Percentiles rank a stretch among this genome's conserved stretches.
phyloP scores from a whole-genome alignment of 2,888 invertebrate species.

The Drosophila demipolita region DNA sequence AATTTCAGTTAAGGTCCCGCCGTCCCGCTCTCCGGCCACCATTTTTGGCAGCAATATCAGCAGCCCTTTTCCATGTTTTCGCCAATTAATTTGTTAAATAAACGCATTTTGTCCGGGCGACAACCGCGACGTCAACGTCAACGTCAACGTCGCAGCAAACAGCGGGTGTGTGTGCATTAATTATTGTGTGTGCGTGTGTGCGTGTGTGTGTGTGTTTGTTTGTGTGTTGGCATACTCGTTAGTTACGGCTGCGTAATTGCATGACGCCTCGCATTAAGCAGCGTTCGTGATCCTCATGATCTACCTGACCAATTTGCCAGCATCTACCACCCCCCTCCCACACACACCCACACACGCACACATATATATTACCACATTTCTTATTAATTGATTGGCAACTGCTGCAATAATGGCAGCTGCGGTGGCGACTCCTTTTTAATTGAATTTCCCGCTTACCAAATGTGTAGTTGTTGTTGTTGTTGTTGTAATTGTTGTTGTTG shows the following conservation, averaged over 20 bases:
- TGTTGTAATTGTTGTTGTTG: background rate
- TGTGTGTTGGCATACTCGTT: conserved; percentile 54
- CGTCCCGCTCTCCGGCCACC: conserved; percentile 20
- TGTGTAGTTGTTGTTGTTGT: conserved; percentile 1
- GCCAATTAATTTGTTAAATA: conserved; percentile 81
- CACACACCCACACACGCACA: background rate
- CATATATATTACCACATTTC: conserved; percentile 39
- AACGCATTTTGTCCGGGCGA: conserved; percentile 66
- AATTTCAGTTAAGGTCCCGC: conserved; percentile 53
- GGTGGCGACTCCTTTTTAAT: conserved; percentile 61
- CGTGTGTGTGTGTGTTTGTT: conserved; percentile 30
- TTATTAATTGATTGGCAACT: conserved; percentile 71
- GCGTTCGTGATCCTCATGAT: conserved; percentile 15
- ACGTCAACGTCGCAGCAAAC: conserved; percentile 1
- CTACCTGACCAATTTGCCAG: conserved; percentile 35
- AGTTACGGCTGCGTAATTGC: conserved; percentile 66
- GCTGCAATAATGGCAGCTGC: conserved; percentile 34
- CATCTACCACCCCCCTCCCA: background rate
- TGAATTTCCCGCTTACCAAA: conserved; percentile 57
- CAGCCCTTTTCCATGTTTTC: conserved; percentile 55
- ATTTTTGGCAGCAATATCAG: conserved; percentile 1
- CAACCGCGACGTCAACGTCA: conserved; percentile 14
- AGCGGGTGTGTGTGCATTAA: conserved; percentile 43
- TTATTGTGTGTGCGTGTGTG: conserved; percentile 38
- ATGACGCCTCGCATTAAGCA: conserved; percentile 42